Base-by-base conservation (phyloP, 2,888 invertebrate species). In the Sinhomidia bicolor region DNA sequence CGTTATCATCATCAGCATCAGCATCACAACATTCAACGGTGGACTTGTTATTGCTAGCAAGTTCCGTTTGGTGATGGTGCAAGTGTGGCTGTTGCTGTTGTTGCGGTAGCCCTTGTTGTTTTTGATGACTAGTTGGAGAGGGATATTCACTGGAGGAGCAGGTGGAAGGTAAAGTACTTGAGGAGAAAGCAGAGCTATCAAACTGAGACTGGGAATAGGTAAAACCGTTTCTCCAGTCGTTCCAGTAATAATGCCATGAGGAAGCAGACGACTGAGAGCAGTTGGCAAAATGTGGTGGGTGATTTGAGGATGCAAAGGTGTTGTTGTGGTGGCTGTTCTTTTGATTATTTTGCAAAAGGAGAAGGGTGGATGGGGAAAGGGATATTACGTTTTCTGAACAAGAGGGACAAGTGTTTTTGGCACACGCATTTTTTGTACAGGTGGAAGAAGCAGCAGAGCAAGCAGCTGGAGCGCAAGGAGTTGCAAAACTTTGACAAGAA, bases 141-240 rank as follows among this genome's bases (percentile, higher is more conserved):
- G 32, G 4, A 54, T 32, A n/a, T 29, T 20, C 32, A 41, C 0
- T 20, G 51, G 54, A 71, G 17, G 47, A 32, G 51, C 51, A 32
- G 62, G 68, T 29, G 62, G 68, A 29, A 44, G 80, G 17, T 32
- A 47, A 74, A 36, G 79, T 36, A 51, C 23, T 51, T 4, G 76
- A 79, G 62, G 85, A 57, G 60, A 86, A 86, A 89, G 86, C 85
- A 54, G 89, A 60, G 74, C 86, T 82, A 71, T 89, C 89, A 76
- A 89, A 89, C 36, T 89, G 81, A 4, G 86, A 89, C 71, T 89
- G 89, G 7, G 89, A 89, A 29, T 74, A 85, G 14, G 47, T 54
- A 54, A 60, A 44, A 26, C 81, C 60, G 74, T 68, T 83, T 74
- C 84, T 54, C 65, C 79, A 78, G 62, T 79, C 74, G n/a, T 29